Percentiles rank a stretch among this genome's conserved stretches.
Evolutionary conservation across 2,797 vertebrate genomes (phyloP).

Genomic region (Meriones psammophilus): DNA sequence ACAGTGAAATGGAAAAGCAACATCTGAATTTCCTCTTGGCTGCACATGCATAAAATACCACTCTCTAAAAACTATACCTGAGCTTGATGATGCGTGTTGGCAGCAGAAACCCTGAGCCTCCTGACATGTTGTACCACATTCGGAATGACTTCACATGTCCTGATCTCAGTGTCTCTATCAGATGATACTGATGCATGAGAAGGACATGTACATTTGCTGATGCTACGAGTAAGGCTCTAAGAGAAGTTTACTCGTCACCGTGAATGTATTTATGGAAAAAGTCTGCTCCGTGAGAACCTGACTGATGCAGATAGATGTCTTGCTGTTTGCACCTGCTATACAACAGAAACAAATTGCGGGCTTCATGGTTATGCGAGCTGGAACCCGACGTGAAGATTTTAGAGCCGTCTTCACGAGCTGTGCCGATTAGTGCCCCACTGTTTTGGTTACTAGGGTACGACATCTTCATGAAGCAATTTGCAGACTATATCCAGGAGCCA

Average conservation of each 20-base stretch:
- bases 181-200: neutral
- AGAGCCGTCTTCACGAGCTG: neutral
- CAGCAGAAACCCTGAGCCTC: neutral
- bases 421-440: slow-evolving; percentile 29
- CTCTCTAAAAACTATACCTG: neutral
- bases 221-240: neutral
- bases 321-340: neutral
- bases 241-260: neutral
- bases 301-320: neutral
- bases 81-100: neutral
- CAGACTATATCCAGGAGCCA: slow-evolving; percentile 61
- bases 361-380: neutral
- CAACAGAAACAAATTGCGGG: neutral
- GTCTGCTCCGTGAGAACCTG: neutral
- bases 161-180: neutral
- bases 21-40: neutral
- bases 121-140: neutral
- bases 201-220: neutral
- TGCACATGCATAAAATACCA: neutral
- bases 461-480: slow-evolving; percentile 53
- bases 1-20: neutral
- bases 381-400: neutral
- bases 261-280: neutral
- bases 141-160: slow-evolving; percentile 7
- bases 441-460: slow-evolving; percentile 70